Base-by-base conservation (phyloP, 37 sponge, comb jelly and placozoan genomes). In the Spongilla lacustris region DNA sequence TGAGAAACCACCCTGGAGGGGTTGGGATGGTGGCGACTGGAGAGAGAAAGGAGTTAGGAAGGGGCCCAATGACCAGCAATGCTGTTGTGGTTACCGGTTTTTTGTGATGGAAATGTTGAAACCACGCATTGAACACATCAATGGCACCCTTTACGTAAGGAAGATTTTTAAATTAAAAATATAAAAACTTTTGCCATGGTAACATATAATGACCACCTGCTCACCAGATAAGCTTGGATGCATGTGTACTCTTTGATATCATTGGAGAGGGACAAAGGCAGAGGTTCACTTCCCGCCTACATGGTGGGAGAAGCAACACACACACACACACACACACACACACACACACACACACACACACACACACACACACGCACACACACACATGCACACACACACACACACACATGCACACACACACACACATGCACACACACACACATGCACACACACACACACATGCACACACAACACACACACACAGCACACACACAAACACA, bases 181-280 rank as follows among this genome's bases (percentile, higher is more conserved):
- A 22, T n/a, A 68, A n/a, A 83, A 33, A 28, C 14, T 34, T 25
- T 34, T 23, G 48, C 77, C 31, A 31, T 6, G 41, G 14, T 32
- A 11, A 84, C 24, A 85, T 14, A 29, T n/a, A 8, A 75, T n/a
- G 0, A 32, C 12, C 9, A 73, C 23, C 24, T 0, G 34, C 91
- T 84, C n/a, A 95, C 98, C 66, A 95, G 79, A 74, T 98, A 98
- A n/a, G 96, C 92, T 41, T 92, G 75, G n/a, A 98, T 81, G 69
- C 90, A 86, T 67, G 89, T 36, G 67, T 92, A 92, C 67, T 98
- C 98, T 34, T 79, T 58, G 19, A 98, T 79, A 32, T 91, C 94
- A 89, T 89, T 92, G 24, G 21, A 34, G 46, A 88, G 24, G 27
- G 80, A 41, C 0, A 1, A 22, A 50, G 92, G 83, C 8, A 92